phyloP scores from a whole-genome alignment of 1,140 invertebrate genomes.

The Apis mellifera region Amel_HAv3.1 CM009942.2:9577001-9577500 shows the following conservation, averaged over 20 bases:
- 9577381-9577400: not conserved
- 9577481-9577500: constrained; percentile 38
- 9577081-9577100: not conserved
- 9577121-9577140: no score
- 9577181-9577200: no score
- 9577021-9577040: constrained; percentile 2
- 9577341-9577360: constrained; percentile 13
- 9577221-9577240: no score
- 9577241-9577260: no score
- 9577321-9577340: not conserved
- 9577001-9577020: not conserved
- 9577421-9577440: not conserved
- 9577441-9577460: constrained; percentile 37
- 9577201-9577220: no score
- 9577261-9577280: no score
- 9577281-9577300: not conserved
- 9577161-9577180: no score
- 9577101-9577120: no score
- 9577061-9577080: not conserved
- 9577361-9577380: not conserved
- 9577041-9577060: constrained; percentile 7
- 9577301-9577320: no score
- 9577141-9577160: no score
- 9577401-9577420: not conserved
- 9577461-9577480: constrained; percentile 27